Evolutionary conservation across 2,113 vertebrate genomes (phyloP).

Genomic region (Falcunculus frontatus): DNA sequence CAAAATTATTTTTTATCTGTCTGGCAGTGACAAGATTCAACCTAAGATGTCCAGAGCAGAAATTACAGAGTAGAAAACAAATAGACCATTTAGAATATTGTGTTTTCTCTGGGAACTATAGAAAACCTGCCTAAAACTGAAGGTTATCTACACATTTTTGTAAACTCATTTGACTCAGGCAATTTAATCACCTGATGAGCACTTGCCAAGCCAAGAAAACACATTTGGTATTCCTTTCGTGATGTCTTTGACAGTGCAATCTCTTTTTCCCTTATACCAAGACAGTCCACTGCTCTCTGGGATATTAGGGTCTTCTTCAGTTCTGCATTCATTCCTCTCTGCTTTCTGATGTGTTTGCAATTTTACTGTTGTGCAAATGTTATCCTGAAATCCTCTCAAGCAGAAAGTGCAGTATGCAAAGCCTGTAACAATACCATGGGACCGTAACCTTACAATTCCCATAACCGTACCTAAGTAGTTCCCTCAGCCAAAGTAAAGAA

Average conservation of each 20-base stretch:
- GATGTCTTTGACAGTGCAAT: background rate
- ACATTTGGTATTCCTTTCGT: background rate
- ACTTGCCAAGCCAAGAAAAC: background rate
- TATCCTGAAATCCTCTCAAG: background rate
- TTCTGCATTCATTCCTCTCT: background rate
- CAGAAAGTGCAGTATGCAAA: background rate
- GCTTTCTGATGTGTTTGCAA: background rate
- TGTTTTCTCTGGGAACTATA: background rate
- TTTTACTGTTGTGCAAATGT: slow-evolving; percentile 1
- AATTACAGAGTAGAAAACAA: background rate
- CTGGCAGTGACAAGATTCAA: background rate
- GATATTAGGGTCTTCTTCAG: background rate
- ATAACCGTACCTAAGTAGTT: background rate
- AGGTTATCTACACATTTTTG: background rate
- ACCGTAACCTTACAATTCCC: background rate
- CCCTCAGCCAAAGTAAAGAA: background rate
- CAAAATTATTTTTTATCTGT: background rate
- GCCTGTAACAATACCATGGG: background rate
- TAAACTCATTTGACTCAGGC: background rate
- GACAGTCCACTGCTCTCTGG: background rate
- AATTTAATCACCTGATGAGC: background rate
- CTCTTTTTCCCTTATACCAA: background rate
- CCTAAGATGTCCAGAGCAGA: background rate
- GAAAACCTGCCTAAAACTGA: background rate
- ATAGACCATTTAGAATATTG: background rate